Conservation (phyloP, 1,140 invertebrate genomes). For the Catajapyx aquilonaris region DNA sequence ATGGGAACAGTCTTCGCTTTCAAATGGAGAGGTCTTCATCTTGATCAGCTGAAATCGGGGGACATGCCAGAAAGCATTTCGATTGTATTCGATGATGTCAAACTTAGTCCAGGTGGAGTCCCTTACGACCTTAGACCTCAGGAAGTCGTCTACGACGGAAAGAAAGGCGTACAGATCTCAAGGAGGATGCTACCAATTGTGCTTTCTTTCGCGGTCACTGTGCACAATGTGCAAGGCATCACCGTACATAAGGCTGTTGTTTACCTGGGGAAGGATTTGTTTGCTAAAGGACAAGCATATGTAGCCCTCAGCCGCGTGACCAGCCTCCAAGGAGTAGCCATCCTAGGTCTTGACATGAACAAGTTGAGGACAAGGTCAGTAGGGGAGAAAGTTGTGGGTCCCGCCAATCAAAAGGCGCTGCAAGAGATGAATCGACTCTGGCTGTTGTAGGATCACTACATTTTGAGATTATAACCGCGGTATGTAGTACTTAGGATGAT, state of each 20-base stretch:
- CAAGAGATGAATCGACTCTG: no score
- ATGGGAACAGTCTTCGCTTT: slow-evolving; percentile 9
- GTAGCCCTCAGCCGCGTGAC: slow-evolving; percentile 10
- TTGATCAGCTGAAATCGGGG: slow-evolving; percentile 3
- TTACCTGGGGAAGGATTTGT: slow-evolving; percentile 7
- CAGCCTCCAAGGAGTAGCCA: slow-evolving; percentile 6
- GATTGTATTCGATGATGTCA: slow-evolving; percentile 7
- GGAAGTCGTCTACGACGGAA: neutral
- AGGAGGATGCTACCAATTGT: slow-evolving; percentile 9
- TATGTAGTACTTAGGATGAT: no score
- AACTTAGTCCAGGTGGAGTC: slow-evolving; percentile 1
- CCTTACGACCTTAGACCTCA: neutral
- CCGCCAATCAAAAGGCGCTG: no score
- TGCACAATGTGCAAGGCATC: slow-evolving; percentile 9
- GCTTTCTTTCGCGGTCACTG: slow-evolving; percentile 8
- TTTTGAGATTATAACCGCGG: no score
- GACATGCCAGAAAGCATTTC: slow-evolving; percentile 6
- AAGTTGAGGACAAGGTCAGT: no score
- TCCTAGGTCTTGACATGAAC: slow-evolving; percentile 6
- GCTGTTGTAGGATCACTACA: no score
- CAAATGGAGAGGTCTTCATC: slow-evolving; percentile 7
- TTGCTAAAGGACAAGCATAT: slow-evolving; percentile 10
- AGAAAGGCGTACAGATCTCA: slow-evolving; percentile 5
- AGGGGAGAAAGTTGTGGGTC: no score
- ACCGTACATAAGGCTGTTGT: slow-evolving; percentile 8